Percentiles rank a stretch among this genome's conserved stretches.
Conservation (phyloP, 2,888 invertebrate genomes). For the Brachylomia viminalis region DNA sequence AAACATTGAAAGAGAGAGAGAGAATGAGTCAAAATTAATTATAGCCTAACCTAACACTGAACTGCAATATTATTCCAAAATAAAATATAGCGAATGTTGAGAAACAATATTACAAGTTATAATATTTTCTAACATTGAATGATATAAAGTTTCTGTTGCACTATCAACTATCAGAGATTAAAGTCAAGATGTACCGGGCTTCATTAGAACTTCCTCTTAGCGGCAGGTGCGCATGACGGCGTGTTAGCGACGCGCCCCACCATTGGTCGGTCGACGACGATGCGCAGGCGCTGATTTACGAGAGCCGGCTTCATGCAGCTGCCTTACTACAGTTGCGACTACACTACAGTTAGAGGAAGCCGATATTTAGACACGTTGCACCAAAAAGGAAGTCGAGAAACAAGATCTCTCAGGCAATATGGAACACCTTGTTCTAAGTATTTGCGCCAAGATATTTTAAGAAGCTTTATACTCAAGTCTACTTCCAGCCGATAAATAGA, state of each 20-base stretch:
- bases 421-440: conserved; percentile 55
- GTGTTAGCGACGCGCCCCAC: conserved; percentile 71
- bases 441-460: conserved; percentile 30
- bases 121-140: neutral
- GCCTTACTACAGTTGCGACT: conserved; percentile 73
- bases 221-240: conserved; percentile 83
- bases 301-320: conserved; percentile 78
- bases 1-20: neutral
- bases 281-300: conserved; percentile 83
- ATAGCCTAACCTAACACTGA: neutral
- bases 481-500: neutral
- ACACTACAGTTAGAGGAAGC: conserved; percentile 77
- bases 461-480: neutral
- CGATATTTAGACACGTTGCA: conserved; percentile 78
- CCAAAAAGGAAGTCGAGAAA: conserved; percentile 77
- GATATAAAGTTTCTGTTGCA: conserved; percentile 40
- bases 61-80: neutral
- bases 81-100: neutral
- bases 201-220: conserved; percentile 83
- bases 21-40: conserved; percentile 18
- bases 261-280: conserved; percentile 73
- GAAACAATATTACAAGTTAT: neutral
- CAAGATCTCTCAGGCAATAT: conserved; percentile 64
- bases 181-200: conserved; percentile 71
- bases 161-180: conserved; percentile 64